Evolutionary conservation across 2,888 invertebrate species (phyloP), one percentile per base, ranked within the genome.

Genomic region (Caenorhabditis sulstoni): DNA sequence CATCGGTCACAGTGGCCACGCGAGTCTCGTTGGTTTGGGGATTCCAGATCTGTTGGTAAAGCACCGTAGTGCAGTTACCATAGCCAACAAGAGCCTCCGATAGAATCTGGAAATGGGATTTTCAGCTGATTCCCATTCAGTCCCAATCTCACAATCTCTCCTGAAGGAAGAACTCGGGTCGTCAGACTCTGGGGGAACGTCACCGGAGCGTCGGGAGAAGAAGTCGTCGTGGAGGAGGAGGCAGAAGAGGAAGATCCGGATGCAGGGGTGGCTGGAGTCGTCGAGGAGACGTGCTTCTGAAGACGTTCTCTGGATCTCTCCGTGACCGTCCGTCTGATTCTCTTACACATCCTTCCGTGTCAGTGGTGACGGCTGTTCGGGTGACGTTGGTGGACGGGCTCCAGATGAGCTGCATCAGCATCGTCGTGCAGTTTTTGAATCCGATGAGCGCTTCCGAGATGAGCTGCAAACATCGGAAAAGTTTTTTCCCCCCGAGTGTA

Each of bases 291-390:
- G 1, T 9, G 3, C 37, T 39, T 50, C 50, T 50, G 23, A 50
- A 47, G 18, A 47, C n/a, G n/a, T n/a, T n/a, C n/a, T n/a, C n/a
- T n/a, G n/a, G 29, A 29, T 5, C 29, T 5, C 7, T 29, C 7
- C 29, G 29, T 5, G 29, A 7, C 7, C 7, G 29, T 5, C 3
- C 4, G 3, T 29, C 29, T 7, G 29, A 29, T 9, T 22, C 11
- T 41, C 59, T 45, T n/a, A 61, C 59, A 29, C 59, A 61, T 23
- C 59, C 59, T 23, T 45, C 29, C 1, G 59, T n/a, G 23, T 61
- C 59, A 3, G 47, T 61, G 2, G 18, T 35, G 12, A 2, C 22
- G 1, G 23, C 41, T 1, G 45, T 61, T 7, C 23, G 22, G 4
- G 22, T 44, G 5, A n/a, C 1, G 14, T 35, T 35, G 3, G 45